Evolutionary conservation across 2,797 vertebrate species (phyloP).

Genomic region (Cossypha dichroa): DNA sequence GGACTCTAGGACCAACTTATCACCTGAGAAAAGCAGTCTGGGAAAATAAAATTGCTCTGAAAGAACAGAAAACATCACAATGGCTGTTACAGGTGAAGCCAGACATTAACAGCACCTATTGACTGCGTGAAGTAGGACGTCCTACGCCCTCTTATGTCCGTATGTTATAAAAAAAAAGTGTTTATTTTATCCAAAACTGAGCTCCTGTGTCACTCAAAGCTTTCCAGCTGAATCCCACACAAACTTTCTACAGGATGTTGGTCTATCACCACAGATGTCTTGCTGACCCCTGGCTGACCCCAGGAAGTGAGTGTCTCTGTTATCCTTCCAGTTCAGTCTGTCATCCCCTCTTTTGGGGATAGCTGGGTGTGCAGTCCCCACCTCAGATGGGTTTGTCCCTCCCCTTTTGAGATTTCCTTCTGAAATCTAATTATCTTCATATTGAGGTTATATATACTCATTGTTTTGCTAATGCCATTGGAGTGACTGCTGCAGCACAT

Average conservation of each 20-base stretch:
- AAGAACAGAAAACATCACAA: background rate
- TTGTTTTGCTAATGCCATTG: background rate
- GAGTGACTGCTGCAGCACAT: background rate
- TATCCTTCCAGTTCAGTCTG: background rate
- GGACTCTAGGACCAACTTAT: background rate
- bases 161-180: rapidly evolving
- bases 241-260: background rate
- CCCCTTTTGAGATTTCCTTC: background rate
- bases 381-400: rapidly evolving
- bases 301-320: background rate
- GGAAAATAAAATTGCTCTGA: background rate
- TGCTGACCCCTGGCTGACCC: background rate
- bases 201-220: background rate
- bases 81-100: background rate
- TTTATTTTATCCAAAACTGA: background rate
- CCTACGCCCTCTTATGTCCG: rapidly evolving
- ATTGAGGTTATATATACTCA: background rate
- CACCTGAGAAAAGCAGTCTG: background rate
- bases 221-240: rapidly evolving
- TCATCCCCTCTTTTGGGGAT: background rate
- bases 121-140: background rate
- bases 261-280: background rate
- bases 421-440: background rate
- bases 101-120: background rate
- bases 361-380: background rate